A percentile compares a stretch with the other conserved stretches of the same genome.
Evolutionary conservation across 1,140 invertebrate species (phyloP).

Genomic region (Hestina assimilis): DNA sequence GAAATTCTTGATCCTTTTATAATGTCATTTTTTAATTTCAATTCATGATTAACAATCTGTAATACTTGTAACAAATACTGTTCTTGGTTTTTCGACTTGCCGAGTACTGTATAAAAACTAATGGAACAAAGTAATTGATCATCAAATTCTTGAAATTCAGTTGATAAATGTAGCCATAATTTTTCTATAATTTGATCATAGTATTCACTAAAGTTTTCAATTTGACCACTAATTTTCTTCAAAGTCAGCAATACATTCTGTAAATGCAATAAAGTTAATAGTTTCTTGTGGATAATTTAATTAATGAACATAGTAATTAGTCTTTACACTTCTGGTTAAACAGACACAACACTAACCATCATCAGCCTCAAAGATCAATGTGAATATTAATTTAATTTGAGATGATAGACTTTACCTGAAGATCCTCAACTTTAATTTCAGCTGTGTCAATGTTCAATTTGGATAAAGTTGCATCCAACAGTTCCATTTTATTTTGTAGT

Average conservation of each 20-base stretch:
- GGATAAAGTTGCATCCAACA: constrained; percentile 20
- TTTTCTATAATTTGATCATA: constrained; percentile 40
- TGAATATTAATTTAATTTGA: no score
- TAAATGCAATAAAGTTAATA: constrained; percentile 23
- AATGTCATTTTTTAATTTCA: constrained; percentile 22
- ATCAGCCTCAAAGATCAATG: no score
- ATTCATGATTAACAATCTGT: constrained; percentile 37
- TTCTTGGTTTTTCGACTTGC: constrained; percentile 34
- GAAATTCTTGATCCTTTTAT: constrained; percentile 26
- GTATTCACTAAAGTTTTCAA: constrained; percentile 18
- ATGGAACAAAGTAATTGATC: constrained; percentile 61
- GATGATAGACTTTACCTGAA: constrained; percentile 38
- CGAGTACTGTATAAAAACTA: constrained; percentile 53
- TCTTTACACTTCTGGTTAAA: no score
- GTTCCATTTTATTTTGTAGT: constrained; percentile 25
- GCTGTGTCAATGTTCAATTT: constrained; percentile 34
- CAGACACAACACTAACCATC: no score
- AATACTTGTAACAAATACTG: constrained; percentile 38
- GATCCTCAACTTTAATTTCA: constrained; percentile 28
- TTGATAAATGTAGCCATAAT: constrained; percentile 53
- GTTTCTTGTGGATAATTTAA: background rate
- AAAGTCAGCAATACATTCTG: constrained; percentile 47
- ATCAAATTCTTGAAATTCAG: constrained; percentile 47
- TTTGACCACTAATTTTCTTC: constrained; percentile 25
- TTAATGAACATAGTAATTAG: no score